Base-by-base conservation (phyloP, 2,797 vertebrate genomes). In the Acanthornis magna region DNA sequence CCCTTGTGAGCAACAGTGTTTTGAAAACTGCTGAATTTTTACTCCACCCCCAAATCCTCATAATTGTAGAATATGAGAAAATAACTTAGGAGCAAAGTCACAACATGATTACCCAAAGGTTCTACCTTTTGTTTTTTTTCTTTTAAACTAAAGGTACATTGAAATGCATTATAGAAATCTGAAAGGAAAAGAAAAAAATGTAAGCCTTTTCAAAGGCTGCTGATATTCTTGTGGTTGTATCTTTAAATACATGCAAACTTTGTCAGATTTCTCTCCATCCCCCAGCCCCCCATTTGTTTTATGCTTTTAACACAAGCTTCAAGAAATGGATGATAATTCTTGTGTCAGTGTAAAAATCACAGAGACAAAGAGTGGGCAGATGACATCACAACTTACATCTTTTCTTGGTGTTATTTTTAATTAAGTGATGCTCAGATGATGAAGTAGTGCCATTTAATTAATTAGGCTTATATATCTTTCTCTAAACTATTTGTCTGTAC, bases 371-470 rank as follows among this genome's bases (percentile, higher is more conserved):
- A 85, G 2, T 48, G 45, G 63, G 70, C 43, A 73, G 45, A 77
- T 91, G 84, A 73, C 58, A 83, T 84, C 62, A 84, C 36, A 76
- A 65, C 38, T 88, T 25, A 2, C 8, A 29, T 48, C 11, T 34
- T 63, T 66, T 83, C 42, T 32, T 14, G 13, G 10, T 43, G 48
- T 60, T 74, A 57, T 92, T 94, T 93, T 95, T 91, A 95, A 94
- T 94, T 85, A 79, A 57, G n/a, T 74, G 80, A 89, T 85, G 71
- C 62, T 95, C 58, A 76, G 74, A 86, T 73, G 83, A 94, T 91
- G 65, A 92, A 91, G 62, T 79, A 74, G 22, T 51, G 79, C 34
- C 43, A 42, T 89, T 92, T 83, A 42, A 83, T 89, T 94, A 96
- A 95, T 94, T 87, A 88, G 63, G 16, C 75, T 73, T 45, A 78